Base-by-base conservation (phyloP, 1,140 invertebrate species). In the Phocides pigmalion region DNA sequence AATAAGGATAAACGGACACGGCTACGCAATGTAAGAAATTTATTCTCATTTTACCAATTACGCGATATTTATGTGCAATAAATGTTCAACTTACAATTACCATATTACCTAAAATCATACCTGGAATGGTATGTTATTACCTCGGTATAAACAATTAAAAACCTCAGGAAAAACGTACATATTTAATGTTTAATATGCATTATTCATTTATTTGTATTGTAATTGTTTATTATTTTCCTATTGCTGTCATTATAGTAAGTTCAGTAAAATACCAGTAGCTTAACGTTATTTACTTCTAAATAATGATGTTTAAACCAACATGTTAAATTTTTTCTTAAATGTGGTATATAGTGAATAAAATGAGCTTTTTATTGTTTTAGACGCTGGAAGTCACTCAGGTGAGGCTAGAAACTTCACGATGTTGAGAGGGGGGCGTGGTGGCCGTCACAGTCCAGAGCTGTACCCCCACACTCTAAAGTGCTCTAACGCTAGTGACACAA, bases 401-500 rank as follows among this genome's bases (percentile, higher is more conserved):
- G 56, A 70, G 67, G 75, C 42, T 74, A 84, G 78, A 87, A 80
- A 64, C 81, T 82, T 87, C 91, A 92, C 89, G 76, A 92, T 92
- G 91, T 92, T 92, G 88, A 92, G 91, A 90, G 90, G 89, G 85
- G 89, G 89, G 80, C 89, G 89, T 72, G 86, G 87, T 74, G 89
- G 91, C 74, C 86, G 91, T 82, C 89, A 92, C 86, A 92, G 93
- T 89, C 93, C 93, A 64, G 93, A 94, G 84, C 87, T 96, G 80
- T 95, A 96, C 84, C 95, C 95, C 79, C 97, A 97, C 87, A 97
- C 95, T 72, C 95, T 97, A 69, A 96, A 96, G 66, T 97, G 96
- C 82, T 97, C 96, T 42, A 97, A 98, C 83, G 97, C 97, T 20
- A 98, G 97, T 85, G 98, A 99, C 87, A 98, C 98, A 1, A 98